A percentile compares a stretch with the other conserved stretches of the same genome.
phyloP scores from a whole-genome alignment of 2,113 vertebrate species.

The Cairina moschata region DNA sequence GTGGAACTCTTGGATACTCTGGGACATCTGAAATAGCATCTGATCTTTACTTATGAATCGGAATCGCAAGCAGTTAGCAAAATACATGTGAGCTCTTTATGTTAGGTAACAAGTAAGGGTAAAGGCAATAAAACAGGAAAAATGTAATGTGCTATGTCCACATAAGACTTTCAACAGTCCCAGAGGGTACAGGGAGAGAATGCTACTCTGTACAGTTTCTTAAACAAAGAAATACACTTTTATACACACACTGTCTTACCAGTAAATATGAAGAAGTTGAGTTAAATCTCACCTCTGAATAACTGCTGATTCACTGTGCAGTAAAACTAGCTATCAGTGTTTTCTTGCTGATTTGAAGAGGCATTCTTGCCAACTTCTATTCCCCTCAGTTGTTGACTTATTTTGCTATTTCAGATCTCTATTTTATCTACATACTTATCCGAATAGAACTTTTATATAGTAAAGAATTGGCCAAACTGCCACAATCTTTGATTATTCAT shows the following conservation, averaged over 20 bases:
- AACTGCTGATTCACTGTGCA: constrained; percentile 3
- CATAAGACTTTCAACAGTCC: neutral
- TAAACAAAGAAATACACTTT: neutral
- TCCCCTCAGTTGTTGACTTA: neutral
- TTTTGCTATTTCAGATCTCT: neutral
- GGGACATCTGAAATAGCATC: neutral
- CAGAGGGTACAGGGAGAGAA: neutral
- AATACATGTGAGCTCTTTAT: neutral
- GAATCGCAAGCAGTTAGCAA: neutral
- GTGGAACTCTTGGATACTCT: neutral
- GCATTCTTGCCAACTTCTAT: neutral
- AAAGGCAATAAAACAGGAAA: neutral
- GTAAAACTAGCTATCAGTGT: neutral
- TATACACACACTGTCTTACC: neutral
- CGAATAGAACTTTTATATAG: neutral
- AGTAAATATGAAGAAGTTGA: neutral
- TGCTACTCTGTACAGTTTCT: neutral
- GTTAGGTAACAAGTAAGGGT: neutral
- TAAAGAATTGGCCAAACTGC: neutral
- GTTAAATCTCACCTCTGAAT: neutral
- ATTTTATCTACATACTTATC: neutral
- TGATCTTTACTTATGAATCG: neutral
- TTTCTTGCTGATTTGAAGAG: neutral
- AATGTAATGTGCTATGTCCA: neutral
- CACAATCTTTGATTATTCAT: neutral